Conservation (phyloP, 2,113 vertebrate species). For the Tringa solitaria region DNA sequence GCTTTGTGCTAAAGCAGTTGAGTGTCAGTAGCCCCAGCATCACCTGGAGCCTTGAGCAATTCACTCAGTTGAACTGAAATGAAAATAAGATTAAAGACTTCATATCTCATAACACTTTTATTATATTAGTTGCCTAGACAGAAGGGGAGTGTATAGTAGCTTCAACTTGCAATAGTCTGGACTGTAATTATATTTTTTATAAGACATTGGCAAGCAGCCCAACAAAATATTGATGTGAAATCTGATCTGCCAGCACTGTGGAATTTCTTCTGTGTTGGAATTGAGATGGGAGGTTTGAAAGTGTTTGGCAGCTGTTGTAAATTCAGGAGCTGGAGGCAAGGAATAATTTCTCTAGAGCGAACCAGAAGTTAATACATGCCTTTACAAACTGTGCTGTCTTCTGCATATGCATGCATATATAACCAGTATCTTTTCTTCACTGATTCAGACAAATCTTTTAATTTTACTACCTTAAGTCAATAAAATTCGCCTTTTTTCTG, state of each 20-base stretch:
- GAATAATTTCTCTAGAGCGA: constrained; percentile 60
- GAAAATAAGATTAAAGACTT: constrained; percentile 54
- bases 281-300: constrained; percentile 63
- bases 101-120: constrained; percentile 60
- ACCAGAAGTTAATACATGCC: constrained; percentile 40
- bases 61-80: constrained; percentile 40
- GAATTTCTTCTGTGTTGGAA: constrained; percentile 67
- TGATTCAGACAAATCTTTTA: neutral
- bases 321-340: constrained; percentile 72
- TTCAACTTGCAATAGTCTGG: constrained; percentile 65
- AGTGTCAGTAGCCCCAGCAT: constrained; percentile 19
- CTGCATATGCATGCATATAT: neutral
- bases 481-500: neutral
- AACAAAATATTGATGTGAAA: constrained; percentile 75
- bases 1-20: neutral
- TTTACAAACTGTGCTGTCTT: constrained; percentile 15
- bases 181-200: constrained; percentile 75
- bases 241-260: constrained; percentile 62
- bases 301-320: constrained; percentile 71
- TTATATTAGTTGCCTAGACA: constrained; percentile 67
- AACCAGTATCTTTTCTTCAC: neutral
- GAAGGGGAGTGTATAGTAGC: constrained; percentile 56
- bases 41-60: constrained; percentile 11
- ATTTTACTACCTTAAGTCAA: neutral
- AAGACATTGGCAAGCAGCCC: constrained; percentile 69